Evolutionary conservation across 2,888 invertebrate species (phyloP).

Genomic region (Lordiphosa fenestrarum): DNA sequence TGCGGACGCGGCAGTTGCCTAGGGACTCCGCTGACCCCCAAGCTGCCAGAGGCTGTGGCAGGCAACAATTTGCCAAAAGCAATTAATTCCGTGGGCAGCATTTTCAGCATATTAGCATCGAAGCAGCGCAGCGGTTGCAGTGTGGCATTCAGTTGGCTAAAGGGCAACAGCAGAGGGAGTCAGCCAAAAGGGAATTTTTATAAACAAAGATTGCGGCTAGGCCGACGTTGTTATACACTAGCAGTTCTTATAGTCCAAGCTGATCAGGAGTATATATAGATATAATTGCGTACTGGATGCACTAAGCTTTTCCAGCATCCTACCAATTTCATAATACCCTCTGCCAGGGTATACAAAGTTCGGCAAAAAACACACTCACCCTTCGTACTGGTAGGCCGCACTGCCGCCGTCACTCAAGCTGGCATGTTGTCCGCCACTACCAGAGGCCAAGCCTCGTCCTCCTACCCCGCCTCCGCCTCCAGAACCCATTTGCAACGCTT

Average conservation of each 20-base stretch:
- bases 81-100: conserved; percentile 80
- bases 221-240: too few relatives aligned
- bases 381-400: conserved; percentile 76
- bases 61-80: conserved; percentile 79
- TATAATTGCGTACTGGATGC: too few relatives aligned
- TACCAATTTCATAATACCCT: too few relatives aligned
- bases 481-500: conserved; percentile 14
- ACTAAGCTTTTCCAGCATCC: too few relatives aligned
- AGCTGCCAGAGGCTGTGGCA: conserved; percentile 31
- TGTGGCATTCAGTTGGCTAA: conserved; percentile 79
- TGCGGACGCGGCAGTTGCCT: conserved; percentile 48
- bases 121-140: conserved; percentile 77
- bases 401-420: conserved; percentile 45
- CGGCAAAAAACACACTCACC: conserved; percentile 54
- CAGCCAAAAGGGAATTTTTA: conserved; percentile 3
- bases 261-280: too few relatives aligned
- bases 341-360: conserved; percentile 1
- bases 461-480: conserved; percentile 26
- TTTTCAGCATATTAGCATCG: conserved; percentile 79
- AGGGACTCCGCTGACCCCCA: conserved; percentile 30
- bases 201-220: neutral
- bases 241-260: too few relatives aligned
- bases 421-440: conserved; percentile 20
- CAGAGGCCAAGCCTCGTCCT: neutral
- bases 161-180: neutral